Percentiles rank a stretch among this genome's conserved stretches.
These are phyloP conservation scores for Hypocryptadius cinnamomeus DNA, from an alignment of 2,113 vertebrate species.

Conservation along the genomic window DNA sequence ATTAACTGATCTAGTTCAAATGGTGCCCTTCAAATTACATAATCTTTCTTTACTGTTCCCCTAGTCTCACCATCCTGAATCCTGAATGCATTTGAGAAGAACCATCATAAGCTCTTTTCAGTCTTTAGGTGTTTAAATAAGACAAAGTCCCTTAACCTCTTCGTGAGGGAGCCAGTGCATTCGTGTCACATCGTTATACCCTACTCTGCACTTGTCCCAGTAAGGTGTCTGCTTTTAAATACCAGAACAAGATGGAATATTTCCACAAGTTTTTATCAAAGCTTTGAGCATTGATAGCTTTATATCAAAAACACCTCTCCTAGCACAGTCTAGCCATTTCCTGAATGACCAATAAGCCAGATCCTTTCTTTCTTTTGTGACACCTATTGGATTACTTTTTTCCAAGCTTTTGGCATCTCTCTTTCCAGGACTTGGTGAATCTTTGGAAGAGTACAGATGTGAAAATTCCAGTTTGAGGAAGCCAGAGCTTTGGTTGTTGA, in stretches of 20 bases:
- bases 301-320: not conserved
- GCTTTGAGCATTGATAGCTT: not conserved
- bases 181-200: not conserved
- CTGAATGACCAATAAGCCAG: not conserved
- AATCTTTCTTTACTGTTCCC: not conserved
- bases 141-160: not conserved
- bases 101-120: not conserved
- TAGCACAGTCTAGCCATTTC: not conserved
- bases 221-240: not conserved
- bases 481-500: not conserved
- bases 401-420: not conserved
- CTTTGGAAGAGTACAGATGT: not conserved
- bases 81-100: not conserved
- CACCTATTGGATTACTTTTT: not conserved
- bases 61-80: not conserved
- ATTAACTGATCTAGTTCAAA: not conserved
- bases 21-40: not conserved
- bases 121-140: not conserved
- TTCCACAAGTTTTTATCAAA: not conserved
- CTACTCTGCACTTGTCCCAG: not conserved
- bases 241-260: not conserved
- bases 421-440: not conserved
- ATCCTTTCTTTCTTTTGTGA: not conserved
- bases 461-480: not conserved
- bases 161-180: not conserved